Evolutionary conservation across 2,797 vertebrate species (phyloP), one percentile per base, ranked within the genome.

Genomic region (Diplodus puntazzo): DNA sequence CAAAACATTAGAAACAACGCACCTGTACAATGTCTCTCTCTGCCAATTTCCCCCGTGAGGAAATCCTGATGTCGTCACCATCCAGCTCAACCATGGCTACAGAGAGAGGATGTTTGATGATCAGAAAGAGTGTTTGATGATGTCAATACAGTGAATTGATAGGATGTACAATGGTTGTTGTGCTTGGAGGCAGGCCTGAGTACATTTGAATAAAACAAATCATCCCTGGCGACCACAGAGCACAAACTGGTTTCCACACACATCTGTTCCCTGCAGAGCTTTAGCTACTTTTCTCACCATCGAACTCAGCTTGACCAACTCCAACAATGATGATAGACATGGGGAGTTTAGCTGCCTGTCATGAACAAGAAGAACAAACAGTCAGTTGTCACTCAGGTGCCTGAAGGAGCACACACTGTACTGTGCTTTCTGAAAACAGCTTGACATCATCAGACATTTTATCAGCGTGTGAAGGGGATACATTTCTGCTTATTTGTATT

Each of bases 321-420:
- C 98, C 98, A 49, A 99, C 94, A 67, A 99, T 99, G 94, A 98
- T 98, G 94, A 99, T 98, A 55, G 98, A 99, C 98, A 99, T 98
- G 68, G 98, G 98, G 45, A 99, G 96, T 88, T 97, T 97, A 86
- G 98, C 97, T 46, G 97, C 98, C 98, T 99, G 92, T 70, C 70
- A 72, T 48, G 45, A 79, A 91, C 46, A 86, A 87, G 64, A 89
- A 86, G 61, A 88, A 77, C 49, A 88, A 61, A 75, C 58, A 85
- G 63, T 86, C 49, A 82, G 50, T 73, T 27, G 54, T 60, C 12
- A 77, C n/a, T 68, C 50, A 69, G 45, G 53, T 16, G 45, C 16
- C 66, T 63, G 23, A 16, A 64, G n/a, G 67, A 64, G 39, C 39
- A 12, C 54, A 58, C 27, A 0, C 12, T 48, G 48, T 49, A 18